Base-by-base conservation (phyloP, 2,888 invertebrate genomes). In the Drosophila diplacantha region DNA sequence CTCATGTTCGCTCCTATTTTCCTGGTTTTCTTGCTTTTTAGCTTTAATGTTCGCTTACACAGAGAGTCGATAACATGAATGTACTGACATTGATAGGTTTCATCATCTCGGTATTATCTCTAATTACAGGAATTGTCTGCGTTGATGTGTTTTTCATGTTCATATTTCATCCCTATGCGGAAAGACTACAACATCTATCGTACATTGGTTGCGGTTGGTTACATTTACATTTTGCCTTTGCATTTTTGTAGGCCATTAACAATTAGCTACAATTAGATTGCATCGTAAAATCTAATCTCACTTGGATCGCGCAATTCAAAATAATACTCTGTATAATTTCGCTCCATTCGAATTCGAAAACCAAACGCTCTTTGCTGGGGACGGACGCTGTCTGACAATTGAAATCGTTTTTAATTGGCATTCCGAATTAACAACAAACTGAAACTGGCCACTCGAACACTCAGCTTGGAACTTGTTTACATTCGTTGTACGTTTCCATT, bases 191-290 rank as follows among this genome's bases (percentile, higher is more conserved):
- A 72, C 71, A 64, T 69, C 43, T 58, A 74, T 53, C 49, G 50
- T 61, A 59, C 64, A 72, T 60, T 70, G 57, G 46, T 4, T 49
- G 59, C 34, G 22, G 31, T 39, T 47, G 34, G 46, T 12, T 56
- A 44, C 58, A 49, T 54, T 49, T 39, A 53, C 55, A 54, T 51
- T 69, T 58, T 35, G 41, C 41, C 41, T 41, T 24, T 5, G 72
- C 72, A 44, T 35, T 53, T 26, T 31, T 20, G 55, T 44, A 18
- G 58, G 37, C 58, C 67, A 63, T 74, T 74, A 71, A 75, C 72
- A 62, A 46, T 38, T 62, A 60, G 51, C 70, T 79, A 79, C 77
- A 78, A 78, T 78, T 78, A 68, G 63, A 78, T 78, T 78, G 75
- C 67, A 52, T 72, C 66, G 69, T 71, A 58, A 77, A 66, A 68